A percentile compares a stretch with the other conserved stretches of the same genome.
Evolutionary conservation across 64 coral and sea anemone genomes (phyloP).

Genomic region (Trachythela sp.): DNA sequence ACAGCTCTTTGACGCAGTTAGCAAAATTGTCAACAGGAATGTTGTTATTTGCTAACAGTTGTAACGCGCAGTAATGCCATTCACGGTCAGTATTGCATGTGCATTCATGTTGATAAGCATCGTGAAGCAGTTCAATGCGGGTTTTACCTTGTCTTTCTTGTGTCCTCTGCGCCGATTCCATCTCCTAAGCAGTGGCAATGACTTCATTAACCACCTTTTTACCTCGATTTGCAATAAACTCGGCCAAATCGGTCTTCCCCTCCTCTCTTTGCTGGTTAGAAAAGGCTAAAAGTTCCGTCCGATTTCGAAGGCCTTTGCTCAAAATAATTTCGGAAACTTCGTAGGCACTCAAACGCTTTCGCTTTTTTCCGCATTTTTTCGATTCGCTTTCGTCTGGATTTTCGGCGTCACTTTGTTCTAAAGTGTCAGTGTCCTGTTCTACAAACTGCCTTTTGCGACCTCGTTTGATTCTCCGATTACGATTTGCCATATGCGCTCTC

Average conservation of each 20-base stretch:
- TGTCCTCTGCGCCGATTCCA: no score
- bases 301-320: background rate
- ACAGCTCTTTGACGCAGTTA: slow-evolving; percentile 5
- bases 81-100: background rate
- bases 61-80: background rate
- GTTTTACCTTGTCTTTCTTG: background rate
- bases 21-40: background rate
- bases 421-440: background rate
- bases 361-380: background rate
- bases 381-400: background rate
- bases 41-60: slow-evolving; percentile 5
- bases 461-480: no score
- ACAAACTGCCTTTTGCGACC: no score
- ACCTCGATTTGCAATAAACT: no score
- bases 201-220: no score
- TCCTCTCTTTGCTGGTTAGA: no score
- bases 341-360: background rate
- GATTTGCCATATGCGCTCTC: background rate
- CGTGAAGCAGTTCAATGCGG: background rate
- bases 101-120: background rate
- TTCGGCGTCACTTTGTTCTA: background rate
- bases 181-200: no score
- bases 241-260: no score
- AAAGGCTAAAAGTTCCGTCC: slow-evolving; percentile 1
- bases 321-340: background rate